Evolutionary conservation across 2,888 invertebrate species (phyloP), one percentile per base, ranked within the genome.

Genomic region (Leucophora obtusa): DNA sequence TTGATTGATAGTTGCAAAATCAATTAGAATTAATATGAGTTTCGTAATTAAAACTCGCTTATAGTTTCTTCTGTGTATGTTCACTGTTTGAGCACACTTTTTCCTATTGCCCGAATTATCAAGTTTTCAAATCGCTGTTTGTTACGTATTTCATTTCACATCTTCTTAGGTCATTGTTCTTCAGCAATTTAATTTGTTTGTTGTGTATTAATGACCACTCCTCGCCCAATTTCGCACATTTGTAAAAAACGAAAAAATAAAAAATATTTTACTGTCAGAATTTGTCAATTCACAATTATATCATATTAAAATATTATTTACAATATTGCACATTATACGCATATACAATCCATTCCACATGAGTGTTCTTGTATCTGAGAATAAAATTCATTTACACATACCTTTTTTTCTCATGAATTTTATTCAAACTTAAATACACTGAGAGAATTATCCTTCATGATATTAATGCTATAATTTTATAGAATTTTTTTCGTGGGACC

Each of bases 331-430:
- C 24, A 24, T 28, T 56, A 11, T n/a, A 28, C 56, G 56, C 28
- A 9, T n/a, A 56, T n/a, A 47, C 43, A n/a, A 14, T n/a, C 2
- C 43, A 47, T 47, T 47, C 14, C 43, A 47, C 43, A n/a, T n/a
- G 43, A 14, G 10, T 38, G 4, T 38, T 11, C n/a, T 38, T 28
- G 54, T 6, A 38, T 76, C 33, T 60, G 38, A 17, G 43, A 59
- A 63, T 50, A 18, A 66, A 70, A 77, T 77, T 62, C 35, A 77
- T 71, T 77, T 66, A 74, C 65, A 70, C 50, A 66, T 75, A 28
- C 15, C 43, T 71, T 28, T 14, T 21, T 79, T 65, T n/a, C 38
- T 51, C 18, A 74, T 58, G 69, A 75, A 62, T 58, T 43, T 21
- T 59, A 14, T 43, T 21, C 24, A 54, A 54, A 38, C 53, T 65